Conservation (phyloP, 2,797 vertebrate genomes). For the Catharus ustulatus region DNA sequence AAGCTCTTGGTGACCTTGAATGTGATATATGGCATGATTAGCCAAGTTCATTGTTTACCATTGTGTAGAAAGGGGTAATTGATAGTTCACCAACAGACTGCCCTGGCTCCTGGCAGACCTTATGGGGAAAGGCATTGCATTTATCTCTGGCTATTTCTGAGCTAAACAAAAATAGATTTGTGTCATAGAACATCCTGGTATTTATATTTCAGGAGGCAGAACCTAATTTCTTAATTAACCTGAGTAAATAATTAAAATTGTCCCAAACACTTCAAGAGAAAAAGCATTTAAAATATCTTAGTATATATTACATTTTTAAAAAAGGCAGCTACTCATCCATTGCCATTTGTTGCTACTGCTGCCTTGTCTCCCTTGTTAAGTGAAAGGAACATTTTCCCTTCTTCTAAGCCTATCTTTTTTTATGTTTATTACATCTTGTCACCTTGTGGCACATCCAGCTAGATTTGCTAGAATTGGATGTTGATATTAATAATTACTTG, state of each 20-base stretch:
- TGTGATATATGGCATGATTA: not conserved
- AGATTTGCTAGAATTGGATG: slow-evolving; percentile 48
- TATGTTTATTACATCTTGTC: slow-evolving; percentile 51
- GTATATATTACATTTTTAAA: not conserved
- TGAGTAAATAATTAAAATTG: slow-evolving; percentile 52
- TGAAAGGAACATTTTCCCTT: not conserved
- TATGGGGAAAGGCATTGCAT: not conserved
- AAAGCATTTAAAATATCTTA: not conserved
- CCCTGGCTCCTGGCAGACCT: not conserved
- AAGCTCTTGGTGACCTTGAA: not conserved
- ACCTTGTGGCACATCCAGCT: slow-evolving; percentile 35
- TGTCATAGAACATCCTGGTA: not conserved
- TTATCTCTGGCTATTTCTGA: not conserved
- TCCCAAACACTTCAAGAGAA: not conserved
- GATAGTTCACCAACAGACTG: not conserved
- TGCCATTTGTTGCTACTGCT: not conserved
- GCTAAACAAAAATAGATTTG: slow-evolving; percentile 1
- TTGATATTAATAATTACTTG: slow-evolving; percentile 62
- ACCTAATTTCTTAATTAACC: slow-evolving; percentile 37
- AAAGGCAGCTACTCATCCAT: not conserved
- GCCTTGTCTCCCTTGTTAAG: not conserved
- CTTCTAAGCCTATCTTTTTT: not conserved
- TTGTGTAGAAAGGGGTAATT: not conserved
- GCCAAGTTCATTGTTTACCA: not conserved
- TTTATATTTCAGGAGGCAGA: slow-evolving; percentile 24